Evolutionary conservation across 2,113 vertebrate species (phyloP), one percentile per base, ranked within the genome.

Genomic region (Plecotus auritus): DNA sequence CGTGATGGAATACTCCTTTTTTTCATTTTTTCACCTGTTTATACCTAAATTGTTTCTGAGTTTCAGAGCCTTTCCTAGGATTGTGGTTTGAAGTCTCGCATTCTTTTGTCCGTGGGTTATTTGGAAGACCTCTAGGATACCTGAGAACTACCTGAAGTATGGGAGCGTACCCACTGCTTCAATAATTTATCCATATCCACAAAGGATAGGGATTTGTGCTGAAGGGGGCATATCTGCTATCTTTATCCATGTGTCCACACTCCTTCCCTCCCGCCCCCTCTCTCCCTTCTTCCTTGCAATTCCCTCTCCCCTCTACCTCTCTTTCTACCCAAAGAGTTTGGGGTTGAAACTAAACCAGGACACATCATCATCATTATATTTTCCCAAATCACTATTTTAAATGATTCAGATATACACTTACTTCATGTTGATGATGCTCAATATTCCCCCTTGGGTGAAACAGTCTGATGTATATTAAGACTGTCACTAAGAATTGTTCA

Each of bases 401-500:
- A 97, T 94, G 93, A 96, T 87, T 97, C 66, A 94, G 93, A 76
- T 56, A 13, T 94, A 73, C 84, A 85, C 59, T 91, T 94, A 67
- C 54, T 96, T 97, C 76, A n/a, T 95, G 88, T 90, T 51, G 88
- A 92, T 61, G 96, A 91, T 97, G 91, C 96, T 97, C 82, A 37
- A 45, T 88, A 14, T 95, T 91, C 64, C 83, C 97, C 97, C 93
- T 93, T 59, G 96, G 95, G 97, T 91, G 66, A 98, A 98, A 98
- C 97, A 98, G 98, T 98, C 95, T 95, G 91, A 97, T 98, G 93
- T 95, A 88, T 98, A 98, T 98, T 98, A 98, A 98, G 97, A 96
- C 94, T 98, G 98, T 98, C 98, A 98, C 96, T 94, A 98, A 97
- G 97, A 97, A 98, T 98, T 97, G 97, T 98, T 98, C 98, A 98